phyloP scores from a whole-genome alignment of 1,140 invertebrate genomes.

The Carposina sasakii region DNA sequence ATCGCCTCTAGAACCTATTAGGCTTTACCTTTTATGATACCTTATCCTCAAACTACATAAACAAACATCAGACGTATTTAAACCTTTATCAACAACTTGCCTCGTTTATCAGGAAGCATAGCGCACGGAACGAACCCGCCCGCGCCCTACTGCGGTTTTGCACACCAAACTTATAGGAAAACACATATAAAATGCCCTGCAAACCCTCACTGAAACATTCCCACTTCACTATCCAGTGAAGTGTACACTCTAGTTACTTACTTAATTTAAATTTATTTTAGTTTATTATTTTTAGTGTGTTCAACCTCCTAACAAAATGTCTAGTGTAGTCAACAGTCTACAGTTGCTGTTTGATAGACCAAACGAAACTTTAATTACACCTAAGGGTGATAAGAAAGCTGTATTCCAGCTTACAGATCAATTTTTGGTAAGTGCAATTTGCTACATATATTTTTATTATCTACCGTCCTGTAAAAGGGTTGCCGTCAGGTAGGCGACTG shows the following conservation, averaged over 20 bases:
- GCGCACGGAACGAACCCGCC: no score
- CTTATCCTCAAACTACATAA: no score
- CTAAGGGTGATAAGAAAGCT: slow-evolving; percentile 57
- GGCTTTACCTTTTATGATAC: no score
- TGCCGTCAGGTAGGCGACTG: no score
- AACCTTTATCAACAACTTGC: no score
- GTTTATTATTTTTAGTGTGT: slow-evolving; percentile 10
- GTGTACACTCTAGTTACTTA: slow-evolving; percentile 20
- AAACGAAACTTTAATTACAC: slow-evolving; percentile 57
- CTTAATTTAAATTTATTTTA: slow-evolving; percentile 8
- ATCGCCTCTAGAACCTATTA: no score
- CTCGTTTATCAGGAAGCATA: neutral
- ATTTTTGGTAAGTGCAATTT: slow-evolving; percentile 48
- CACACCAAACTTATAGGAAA: neutral
- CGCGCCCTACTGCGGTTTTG: slow-evolving; percentile 4
- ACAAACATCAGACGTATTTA: no score
- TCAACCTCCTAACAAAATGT: slow-evolving; percentile 33
- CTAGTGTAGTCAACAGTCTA: slow-evolving; percentile 34
- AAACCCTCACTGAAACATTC: slow-evolving; percentile 16
- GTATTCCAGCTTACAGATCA: slow-evolving; percentile 54
- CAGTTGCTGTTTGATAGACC: slow-evolving; percentile 64
- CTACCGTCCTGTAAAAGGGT: no score
- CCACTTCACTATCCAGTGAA: slow-evolving; percentile 56
- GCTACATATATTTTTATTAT: slow-evolving; percentile 4
- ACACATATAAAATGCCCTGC: slow-evolving; percentile 6